Evolutionary conservation across 2,113 vertebrate genomes (phyloP).

Genomic region (Cercocebus atys): DNA sequence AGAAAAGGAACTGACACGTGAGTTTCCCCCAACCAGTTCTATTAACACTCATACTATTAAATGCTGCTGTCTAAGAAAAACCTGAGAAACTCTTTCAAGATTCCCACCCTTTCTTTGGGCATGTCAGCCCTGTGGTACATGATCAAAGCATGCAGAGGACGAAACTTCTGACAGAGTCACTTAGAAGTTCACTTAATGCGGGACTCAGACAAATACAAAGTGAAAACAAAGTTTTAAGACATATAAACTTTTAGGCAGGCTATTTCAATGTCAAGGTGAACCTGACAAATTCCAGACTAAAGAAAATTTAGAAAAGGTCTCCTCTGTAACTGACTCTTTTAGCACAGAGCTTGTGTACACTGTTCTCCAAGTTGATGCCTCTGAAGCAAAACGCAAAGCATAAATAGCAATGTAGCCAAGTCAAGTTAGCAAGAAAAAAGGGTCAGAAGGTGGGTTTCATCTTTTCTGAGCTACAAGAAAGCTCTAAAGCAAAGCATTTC

Average conservation of each 20-base stretch:
- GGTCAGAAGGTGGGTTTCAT: not conserved
- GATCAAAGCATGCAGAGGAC: not conserved
- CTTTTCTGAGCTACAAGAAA: not conserved
- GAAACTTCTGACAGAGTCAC: not conserved
- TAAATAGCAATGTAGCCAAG: not conserved
- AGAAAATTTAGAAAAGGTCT: not conserved
- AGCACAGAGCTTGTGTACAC: not conserved
- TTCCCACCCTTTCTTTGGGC: not conserved
- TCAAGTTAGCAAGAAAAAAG: slow-evolving; percentile 1
- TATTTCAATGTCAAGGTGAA: slow-evolving; percentile 12
- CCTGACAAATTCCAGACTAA: not conserved
- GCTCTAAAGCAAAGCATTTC: not conserved
- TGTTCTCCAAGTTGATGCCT: not conserved
- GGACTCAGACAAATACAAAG: not conserved
- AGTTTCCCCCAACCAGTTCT: not conserved
- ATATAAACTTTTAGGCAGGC: not conserved
- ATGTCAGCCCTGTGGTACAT: not conserved
- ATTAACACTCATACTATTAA: not conserved
- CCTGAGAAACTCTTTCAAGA: not conserved
- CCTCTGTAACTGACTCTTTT: not conserved
- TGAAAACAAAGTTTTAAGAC: slow-evolving; percentile 25
- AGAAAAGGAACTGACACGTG: not conserved
- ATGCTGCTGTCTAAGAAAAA: not conserved
- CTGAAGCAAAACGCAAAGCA: not conserved
- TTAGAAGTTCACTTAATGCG: not conserved